phyloP scores from a whole-genome alignment of 1,140 invertebrate species.

The Leptopilina clavipes region DNA sequence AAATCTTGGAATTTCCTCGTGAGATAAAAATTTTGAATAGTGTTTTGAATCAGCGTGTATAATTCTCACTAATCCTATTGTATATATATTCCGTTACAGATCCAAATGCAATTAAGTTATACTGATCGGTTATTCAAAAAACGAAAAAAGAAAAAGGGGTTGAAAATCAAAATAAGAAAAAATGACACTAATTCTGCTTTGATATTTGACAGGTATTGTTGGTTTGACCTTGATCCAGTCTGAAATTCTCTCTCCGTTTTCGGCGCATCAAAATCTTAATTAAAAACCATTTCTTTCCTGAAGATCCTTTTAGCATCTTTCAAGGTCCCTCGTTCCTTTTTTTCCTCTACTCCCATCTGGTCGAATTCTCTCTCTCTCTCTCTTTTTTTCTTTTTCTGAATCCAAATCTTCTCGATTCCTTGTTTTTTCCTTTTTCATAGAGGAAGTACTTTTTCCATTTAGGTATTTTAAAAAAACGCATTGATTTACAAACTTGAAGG shows the following conservation, averaged over 20 bases:
- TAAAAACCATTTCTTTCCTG: constrained; percentile 12
- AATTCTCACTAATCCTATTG: neutral
- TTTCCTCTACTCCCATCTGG: neutral
- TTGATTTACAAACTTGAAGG: no score
- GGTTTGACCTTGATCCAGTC: neutral
- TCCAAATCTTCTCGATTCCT: neutral
- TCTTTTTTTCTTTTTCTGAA: neutral
- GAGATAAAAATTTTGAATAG: no score
- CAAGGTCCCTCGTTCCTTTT: neutral
- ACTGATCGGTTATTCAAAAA: neutral
- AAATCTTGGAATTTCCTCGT: no score
- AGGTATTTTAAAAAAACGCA: no score
- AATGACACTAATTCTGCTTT: neutral
- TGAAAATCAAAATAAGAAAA: neutral
- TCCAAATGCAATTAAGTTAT: constrained; percentile 2
- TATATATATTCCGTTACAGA: neutral
- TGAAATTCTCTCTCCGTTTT: neutral
- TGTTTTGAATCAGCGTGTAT: no score
- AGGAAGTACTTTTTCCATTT: neutral
- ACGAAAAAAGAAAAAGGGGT: neutral
- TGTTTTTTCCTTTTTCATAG: neutral
- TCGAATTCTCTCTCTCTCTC: neutral
- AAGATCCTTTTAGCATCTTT: constrained; percentile 13
- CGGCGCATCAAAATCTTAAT: constrained; percentile 10
- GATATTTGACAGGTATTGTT: constrained; percentile 11